Evolutionary conservation across 2,888 invertebrate species (phyloP).

Genomic region (Vesta saturnalis): DNA sequence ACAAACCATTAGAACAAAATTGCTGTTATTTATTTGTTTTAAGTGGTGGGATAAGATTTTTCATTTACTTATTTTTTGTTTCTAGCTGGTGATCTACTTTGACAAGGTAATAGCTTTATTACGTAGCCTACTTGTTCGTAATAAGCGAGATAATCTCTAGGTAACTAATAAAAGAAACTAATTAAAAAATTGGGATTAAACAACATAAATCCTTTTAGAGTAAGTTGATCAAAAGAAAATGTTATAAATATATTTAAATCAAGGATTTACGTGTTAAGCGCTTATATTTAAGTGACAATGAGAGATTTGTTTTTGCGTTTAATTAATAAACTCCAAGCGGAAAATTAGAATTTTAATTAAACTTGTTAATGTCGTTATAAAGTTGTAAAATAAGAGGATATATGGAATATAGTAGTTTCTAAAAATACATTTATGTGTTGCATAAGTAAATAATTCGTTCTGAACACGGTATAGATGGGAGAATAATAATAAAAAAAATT

Average conservation of each 20-base stretch:
- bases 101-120: too few relatives aligned
- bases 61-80: too few relatives aligned
- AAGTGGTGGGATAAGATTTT: too few relatives aligned
- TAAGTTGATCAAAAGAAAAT: not conserved
- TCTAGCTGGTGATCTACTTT: too few relatives aligned
- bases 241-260: not conserved
- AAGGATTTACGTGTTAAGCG: not conserved
- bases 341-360: slow-evolving; percentile 1
- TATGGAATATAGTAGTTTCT: not conserved
- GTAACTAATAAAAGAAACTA: too few relatives aligned
- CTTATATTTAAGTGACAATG: slow-evolving; percentile 1
- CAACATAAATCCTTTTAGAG: not conserved
- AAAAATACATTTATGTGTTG: not conserved
- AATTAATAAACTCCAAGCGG: not conserved
- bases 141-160: too few relatives aligned
- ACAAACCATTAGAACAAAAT: too few relatives aligned
- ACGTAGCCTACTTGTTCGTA: too few relatives aligned
- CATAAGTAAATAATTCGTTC: too few relatives aligned
- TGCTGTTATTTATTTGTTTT: too few relatives aligned
- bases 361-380: not conserved
- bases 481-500: too few relatives aligned
- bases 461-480: too few relatives aligned
- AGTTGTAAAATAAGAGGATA: not conserved
- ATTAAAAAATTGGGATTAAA: not conserved
- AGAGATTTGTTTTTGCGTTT: not conserved